Evolutionary conservation across 2,113 vertebrate species (phyloP).

Genomic region (Xenopus laevis): DNA sequence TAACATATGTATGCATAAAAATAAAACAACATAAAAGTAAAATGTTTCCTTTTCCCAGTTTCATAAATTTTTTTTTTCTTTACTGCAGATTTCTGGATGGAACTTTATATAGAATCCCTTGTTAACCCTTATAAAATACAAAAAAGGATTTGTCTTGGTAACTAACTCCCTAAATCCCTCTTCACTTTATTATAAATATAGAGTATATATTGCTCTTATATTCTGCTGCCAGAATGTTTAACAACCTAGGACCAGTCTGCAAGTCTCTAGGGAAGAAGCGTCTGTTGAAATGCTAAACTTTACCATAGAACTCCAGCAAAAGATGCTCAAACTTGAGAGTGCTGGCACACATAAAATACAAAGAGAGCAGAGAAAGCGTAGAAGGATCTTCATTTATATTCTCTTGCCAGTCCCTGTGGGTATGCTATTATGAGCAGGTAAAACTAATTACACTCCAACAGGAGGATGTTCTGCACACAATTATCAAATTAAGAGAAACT

Average conservation of each 20-base stretch:
- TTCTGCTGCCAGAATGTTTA: not conserved
- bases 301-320: not conserved
- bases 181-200: not conserved
- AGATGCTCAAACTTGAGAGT: not conserved
- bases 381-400: not conserved
- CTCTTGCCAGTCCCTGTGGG: slow-evolving; percentile 19
- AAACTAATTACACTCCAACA: slow-evolving; percentile 29
- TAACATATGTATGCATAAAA: too few relatives aligned
- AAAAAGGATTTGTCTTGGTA: not conserved
- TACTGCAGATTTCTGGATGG: too few relatives aligned
- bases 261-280: not conserved
- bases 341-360: not conserved
- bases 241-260: not conserved
- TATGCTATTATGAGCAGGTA: slow-evolving; percentile 33
- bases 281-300: not conserved
- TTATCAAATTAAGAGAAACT: slow-evolving; percentile 36
- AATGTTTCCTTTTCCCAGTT: too few relatives aligned
- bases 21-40: too few relatives aligned
- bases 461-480: slow-evolving; percentile 34
- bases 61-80: too few relatives aligned
- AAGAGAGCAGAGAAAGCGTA: not conserved
- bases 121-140: too few relatives aligned
- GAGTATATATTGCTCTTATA: not conserved
- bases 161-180: not conserved
- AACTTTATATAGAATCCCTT: too few relatives aligned